Conservation (phyloP, 2,888 invertebrate species). For the Invenusta paracnida region DNA sequence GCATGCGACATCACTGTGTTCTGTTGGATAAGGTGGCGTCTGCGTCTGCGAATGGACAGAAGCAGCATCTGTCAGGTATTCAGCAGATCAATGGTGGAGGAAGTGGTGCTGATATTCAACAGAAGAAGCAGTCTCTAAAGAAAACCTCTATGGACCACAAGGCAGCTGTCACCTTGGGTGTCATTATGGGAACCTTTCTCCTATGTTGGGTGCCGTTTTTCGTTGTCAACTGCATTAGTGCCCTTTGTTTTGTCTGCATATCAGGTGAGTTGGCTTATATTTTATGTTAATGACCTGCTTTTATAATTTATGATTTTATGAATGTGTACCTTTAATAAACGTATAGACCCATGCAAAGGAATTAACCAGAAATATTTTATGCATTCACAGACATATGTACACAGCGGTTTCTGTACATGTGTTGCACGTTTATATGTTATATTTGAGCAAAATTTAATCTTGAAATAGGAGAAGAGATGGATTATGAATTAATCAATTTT, state of each 20-base stretch:
- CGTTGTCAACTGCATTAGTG: conserved; percentile 71
- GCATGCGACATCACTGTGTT: conserved; percentile 65
- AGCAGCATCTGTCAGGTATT: no score
- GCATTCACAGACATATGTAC: no score
- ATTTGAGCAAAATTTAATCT: no score
- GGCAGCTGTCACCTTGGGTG: conserved; percentile 92
- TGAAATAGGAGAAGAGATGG: no score
- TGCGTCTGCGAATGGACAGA: no score
- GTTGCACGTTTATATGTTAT: no score
- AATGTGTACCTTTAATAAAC: no score
- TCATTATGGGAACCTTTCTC: conserved; percentile 93
- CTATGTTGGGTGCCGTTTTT: conserved; percentile 99
- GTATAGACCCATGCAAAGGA: no score
- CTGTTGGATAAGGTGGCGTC: background rate
- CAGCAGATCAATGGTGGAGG: background rate
- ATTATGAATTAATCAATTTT: no score
- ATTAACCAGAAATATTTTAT: no score
- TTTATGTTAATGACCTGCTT: background rate
- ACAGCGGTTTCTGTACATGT: no score
- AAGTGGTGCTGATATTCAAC: background rate
- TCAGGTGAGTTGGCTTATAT: background rate
- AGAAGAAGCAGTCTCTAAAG: background rate
- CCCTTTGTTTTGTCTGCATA: background rate
- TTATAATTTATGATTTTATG: no score
- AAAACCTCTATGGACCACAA: conserved; percentile 70